Evolutionary conservation across 2,113 vertebrate genomes (phyloP).

Genomic region (Emydura subglobosa): DNA sequence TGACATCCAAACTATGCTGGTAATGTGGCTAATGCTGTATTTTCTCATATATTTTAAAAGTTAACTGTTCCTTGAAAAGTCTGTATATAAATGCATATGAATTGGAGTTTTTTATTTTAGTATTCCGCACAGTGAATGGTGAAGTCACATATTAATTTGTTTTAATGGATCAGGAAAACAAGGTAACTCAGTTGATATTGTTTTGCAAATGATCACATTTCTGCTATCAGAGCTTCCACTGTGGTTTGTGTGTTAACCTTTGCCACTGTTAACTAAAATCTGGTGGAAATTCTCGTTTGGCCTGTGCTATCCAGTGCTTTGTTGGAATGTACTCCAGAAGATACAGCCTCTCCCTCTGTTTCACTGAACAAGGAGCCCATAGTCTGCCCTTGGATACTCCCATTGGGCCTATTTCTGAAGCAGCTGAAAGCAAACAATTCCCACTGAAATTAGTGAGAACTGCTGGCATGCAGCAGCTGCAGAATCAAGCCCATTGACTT

Average conservation of each 20-base stretch:
- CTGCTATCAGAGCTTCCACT: neutral
- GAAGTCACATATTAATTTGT: neutral
- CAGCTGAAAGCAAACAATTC: neutral
- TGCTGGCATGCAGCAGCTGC: fast-evolving
- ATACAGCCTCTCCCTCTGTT: neutral
- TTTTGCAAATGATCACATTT: slow-evolving; percentile 1
- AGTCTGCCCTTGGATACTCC: neutral
- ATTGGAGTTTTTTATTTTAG: neutral
- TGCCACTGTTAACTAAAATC: neutral
- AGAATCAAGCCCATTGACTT: neutral
- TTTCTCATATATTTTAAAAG: neutral
- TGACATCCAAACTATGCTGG: neutral
- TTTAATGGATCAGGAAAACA: neutral
- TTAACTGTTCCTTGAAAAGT: neutral
- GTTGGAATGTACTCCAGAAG: neutral
- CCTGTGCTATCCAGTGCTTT: neutral
- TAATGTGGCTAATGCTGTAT: neutral
- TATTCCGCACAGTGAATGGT: neutral
- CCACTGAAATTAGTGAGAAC: neutral
- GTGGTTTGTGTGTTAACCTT: slow-evolving; percentile 6
- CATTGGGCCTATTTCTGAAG: neutral
- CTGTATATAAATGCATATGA: neutral
- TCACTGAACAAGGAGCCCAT: neutral
- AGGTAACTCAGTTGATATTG: neutral
- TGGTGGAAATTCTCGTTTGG: neutral